These are phyloP conservation scores for Mirza zaza DNA, from an alignment of 2,113 vertebrate genomes.

Conservation along the genomic window DNA sequence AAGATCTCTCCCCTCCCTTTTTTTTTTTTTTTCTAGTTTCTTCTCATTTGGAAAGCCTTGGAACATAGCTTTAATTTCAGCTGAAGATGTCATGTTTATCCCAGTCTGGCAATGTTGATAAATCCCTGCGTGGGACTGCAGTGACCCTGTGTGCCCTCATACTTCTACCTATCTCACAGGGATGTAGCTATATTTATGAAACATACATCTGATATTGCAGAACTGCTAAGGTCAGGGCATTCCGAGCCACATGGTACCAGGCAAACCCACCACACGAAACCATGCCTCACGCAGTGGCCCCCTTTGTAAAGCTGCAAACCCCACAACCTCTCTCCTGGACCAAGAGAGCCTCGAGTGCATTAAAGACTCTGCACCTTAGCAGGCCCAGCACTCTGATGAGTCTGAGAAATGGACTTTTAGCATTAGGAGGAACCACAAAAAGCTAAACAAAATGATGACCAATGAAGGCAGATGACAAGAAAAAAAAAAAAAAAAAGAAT, in stretches of 20 bases:
- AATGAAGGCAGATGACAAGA: neutral
- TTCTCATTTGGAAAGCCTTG: conserved; percentile 64
- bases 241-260: conserved; percentile 22
- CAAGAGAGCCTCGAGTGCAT: neutral
- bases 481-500: neutral
- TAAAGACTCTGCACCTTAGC: neutral
- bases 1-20: neutral
- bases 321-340: neutral
- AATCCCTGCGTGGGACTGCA: neutral
- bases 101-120: neutral
- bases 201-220: conserved; percentile 52
- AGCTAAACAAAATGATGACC: neutral
- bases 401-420: neutral
- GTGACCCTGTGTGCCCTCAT: conserved; percentile 20
- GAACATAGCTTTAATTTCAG: conserved; percentile 58
- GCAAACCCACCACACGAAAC: conserved; percentile 48
- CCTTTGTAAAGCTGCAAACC: conserved; percentile 36
- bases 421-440: neutral
- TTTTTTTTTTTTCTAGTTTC: neutral
- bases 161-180: neutral
- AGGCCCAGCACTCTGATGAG: neutral
- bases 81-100: conserved; percentile 59
- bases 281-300: neutral
- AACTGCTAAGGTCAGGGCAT: conserved; percentile 55
- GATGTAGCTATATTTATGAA: conserved; percentile 52